Base-by-base conservation (phyloP, 2,888 invertebrate genomes). In the Mimumesa dahlbomi region DNA sequence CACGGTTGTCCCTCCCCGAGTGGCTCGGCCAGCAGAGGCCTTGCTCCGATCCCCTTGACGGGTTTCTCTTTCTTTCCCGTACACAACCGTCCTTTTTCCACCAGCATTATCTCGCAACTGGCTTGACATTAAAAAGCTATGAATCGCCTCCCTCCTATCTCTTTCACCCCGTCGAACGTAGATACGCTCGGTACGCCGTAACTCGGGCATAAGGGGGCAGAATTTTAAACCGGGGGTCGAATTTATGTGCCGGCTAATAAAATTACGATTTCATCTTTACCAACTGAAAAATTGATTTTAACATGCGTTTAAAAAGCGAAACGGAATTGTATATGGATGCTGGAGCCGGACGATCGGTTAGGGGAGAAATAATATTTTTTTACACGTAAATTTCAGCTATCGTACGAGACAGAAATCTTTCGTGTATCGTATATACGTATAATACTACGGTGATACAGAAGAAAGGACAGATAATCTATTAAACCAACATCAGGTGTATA, bases 111-210 rank as follows among this genome's bases (percentile, higher is more conserved):
- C 62, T 61, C 42, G 16, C 31, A 48, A 48, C 48, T 22, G 48
- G 50, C 59, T 43, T 61, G 69, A 72, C 82, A 75, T 82, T 83
- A 82, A 82, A 82, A 83, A 73, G 64, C 82, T 77, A 82, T 79
- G 82, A 74, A 82, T 77, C 75, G 72, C 59, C 49, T 49, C 61
- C 63, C 62, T 71, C 65, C 73, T 54, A 34, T 58, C 71, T 64
- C 68, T 59, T 57, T 65, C 63, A 34, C 45, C 58, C 69, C 45
- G 43, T 22, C 63, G 57, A 50, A 31, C 68, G 48, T 43, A 46
- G 13, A 13, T 45, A 36, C 63, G 43, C 40, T 42, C 46, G 36
- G 40, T 31, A 62, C 61, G 48, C 13, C 59, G 70, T 77, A 71
- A 73, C 54, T 73, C 40, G 63, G 58, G 38, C 57, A 54, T 34